A percentile compares a stretch with the other conserved stretches of the same genome.
phyloP scores from a whole-genome alignment of 2,113 vertebrate genomes.

The Tetrax tetrax region DNA sequence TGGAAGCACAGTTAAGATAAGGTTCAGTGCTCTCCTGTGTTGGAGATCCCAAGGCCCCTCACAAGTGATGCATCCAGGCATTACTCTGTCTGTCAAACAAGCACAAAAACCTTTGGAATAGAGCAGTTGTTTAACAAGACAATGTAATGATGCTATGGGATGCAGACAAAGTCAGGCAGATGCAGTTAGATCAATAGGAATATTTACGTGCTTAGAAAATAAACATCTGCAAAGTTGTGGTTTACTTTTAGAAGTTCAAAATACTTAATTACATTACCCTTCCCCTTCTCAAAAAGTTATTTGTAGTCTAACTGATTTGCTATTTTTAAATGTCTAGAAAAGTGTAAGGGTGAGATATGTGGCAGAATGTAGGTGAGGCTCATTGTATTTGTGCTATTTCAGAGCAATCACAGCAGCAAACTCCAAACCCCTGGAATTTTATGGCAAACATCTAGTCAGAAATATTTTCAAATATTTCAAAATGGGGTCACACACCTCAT shows the following conservation, averaged over 20 bases:
- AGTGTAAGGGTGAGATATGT: neutral
- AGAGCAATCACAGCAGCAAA: neutral
- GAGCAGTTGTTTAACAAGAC: neutral
- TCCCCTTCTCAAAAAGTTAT: neutral
- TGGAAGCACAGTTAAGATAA: neutral
- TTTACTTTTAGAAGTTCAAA: neutral
- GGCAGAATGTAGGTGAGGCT: neutral
- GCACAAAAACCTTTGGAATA: neutral
- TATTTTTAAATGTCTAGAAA: neutral
- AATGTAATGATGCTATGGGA: neutral
- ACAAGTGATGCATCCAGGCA: neutral
- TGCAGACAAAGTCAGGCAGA: neutral
- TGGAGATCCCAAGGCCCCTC: neutral
- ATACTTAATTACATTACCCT: neutral
- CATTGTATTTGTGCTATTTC: neutral
- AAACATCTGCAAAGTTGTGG: neutral
- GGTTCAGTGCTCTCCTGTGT: neutral
- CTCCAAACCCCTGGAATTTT: neutral
- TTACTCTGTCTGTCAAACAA: neutral
- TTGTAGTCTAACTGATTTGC: neutral
- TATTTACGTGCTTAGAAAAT: neutral
- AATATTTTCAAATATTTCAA: neutral
- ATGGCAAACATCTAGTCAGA: neutral
- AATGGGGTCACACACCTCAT: neutral
- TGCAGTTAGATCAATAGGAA: neutral